These are phyloP conservation scores for Chloropsis hardwickii DNA, from an alignment of 2,113 vertebrate genomes.

Conservation along the genomic window DNA sequence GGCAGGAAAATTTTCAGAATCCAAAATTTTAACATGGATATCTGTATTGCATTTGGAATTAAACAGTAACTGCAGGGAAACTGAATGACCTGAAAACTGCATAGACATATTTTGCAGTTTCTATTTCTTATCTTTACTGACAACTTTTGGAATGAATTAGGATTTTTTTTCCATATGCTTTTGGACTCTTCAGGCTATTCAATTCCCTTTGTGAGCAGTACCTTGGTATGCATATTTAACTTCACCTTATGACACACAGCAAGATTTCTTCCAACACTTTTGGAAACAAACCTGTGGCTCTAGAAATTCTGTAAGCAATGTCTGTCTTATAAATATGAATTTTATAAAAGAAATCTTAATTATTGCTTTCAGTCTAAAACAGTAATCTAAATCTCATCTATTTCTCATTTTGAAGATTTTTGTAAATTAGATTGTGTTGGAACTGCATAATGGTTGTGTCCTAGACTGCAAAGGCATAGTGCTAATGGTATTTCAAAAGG, in stretches of 20 bases:
- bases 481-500: background rate
- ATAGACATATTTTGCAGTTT: background rate
- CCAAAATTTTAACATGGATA: background rate
- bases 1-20: background rate
- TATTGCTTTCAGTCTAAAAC: background rate
- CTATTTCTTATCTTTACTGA: background rate
- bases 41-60: background rate
- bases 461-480: background rate
- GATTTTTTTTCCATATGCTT: background rate
- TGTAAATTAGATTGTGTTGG: background rate
- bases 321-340: background rate
- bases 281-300: background rate
- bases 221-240: background rate
- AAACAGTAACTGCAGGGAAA: background rate
- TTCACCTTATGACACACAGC: background rate
- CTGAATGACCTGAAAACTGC: background rate
- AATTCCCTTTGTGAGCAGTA: background rate
- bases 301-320: background rate
- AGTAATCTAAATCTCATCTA: background rate
- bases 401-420: background rate
- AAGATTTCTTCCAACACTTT: background rate
- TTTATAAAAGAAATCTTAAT: background rate
- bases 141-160: background rate
- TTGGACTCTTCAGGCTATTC: background rate
- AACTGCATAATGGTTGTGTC: background rate